Conservation (phyloP, 1,140 invertebrate genomes). For the Pseudomyrmex dendroicus region DNA sequence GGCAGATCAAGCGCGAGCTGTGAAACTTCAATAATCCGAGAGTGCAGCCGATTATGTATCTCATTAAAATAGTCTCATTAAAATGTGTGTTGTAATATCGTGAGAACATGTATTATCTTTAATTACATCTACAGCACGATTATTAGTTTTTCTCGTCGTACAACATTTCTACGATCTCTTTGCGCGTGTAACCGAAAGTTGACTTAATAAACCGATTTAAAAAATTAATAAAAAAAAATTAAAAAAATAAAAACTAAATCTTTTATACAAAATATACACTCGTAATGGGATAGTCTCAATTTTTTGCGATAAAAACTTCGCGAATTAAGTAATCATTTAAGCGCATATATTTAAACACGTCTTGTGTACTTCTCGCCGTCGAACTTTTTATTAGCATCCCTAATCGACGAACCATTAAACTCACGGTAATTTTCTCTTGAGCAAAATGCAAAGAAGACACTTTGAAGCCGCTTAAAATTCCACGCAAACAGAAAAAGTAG, state of each 20-base stretch:
- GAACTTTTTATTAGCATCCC: conserved; percentile 48
- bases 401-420: conserved; percentile 37
- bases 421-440: conserved; percentile 6
- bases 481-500: conserved; percentile 37
- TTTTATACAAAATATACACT: no score
- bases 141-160: neutral
- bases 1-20: conserved; percentile 41
- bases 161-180: neutral
- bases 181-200: no score
- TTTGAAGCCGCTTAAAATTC: conserved; percentile 12
- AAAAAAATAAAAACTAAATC: neutral
- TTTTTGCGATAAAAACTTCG: neutral
- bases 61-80: conserved; percentile 21
- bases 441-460: conserved; percentile 28
- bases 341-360: conserved; percentile 19
- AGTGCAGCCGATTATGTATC: conserved; percentile 52
- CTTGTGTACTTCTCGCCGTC: neutral
- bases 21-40: conserved; percentile 11
- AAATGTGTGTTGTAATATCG: neutral
- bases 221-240: neutral
- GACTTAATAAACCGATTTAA: neutral
- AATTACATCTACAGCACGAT: conserved; percentile 1
- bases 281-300: no score
- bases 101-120: conserved; percentile 10
- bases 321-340: conserved; percentile 3